Evolutionary conservation across 2,888 invertebrate genomes (phyloP).

Genomic region (Ernsta delagoae): DNA sequence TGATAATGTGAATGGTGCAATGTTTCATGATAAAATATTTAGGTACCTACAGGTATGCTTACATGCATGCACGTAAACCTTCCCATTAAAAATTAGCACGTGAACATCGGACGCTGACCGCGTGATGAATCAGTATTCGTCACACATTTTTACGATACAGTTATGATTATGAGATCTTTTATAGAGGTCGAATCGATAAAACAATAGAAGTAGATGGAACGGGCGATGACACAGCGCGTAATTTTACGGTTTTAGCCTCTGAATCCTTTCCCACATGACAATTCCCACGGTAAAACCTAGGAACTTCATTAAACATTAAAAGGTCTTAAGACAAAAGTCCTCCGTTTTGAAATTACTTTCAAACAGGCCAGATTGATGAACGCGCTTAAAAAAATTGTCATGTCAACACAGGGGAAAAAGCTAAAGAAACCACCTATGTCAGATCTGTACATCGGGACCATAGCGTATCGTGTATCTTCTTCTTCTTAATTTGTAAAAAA

Average conservation of each 20-base stretch:
- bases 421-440: too few species aligned
- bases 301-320: neutral
- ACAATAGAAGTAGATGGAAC: conserved; percentile 22
- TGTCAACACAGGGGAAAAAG: too few species aligned
- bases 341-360: neutral
- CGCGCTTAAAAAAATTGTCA: too few species aligned
- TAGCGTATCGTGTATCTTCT: too few species aligned
- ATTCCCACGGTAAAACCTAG: conserved; percentile 6
- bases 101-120: conserved; percentile 9
- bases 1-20: too few species aligned
- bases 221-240: conserved; percentile 15
- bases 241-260: conserved; percentile 6
- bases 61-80: conserved; percentile 3
- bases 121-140: conserved; percentile 30
- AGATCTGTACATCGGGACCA: too few species aligned
- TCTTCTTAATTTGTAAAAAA: too few species aligned
- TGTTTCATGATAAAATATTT: too few species aligned
- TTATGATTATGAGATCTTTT: conserved; percentile 36
- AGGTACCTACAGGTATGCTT: too few species aligned
- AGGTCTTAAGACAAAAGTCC: neutral
- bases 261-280: conserved; percentile 19
- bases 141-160: conserved; percentile 34
- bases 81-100: conserved; percentile 25
- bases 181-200: conserved; percentile 30
- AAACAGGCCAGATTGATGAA: too few species aligned